phyloP scores from a whole-genome alignment of 2,888 invertebrate species.

The Agriopis marginaria region DNA sequence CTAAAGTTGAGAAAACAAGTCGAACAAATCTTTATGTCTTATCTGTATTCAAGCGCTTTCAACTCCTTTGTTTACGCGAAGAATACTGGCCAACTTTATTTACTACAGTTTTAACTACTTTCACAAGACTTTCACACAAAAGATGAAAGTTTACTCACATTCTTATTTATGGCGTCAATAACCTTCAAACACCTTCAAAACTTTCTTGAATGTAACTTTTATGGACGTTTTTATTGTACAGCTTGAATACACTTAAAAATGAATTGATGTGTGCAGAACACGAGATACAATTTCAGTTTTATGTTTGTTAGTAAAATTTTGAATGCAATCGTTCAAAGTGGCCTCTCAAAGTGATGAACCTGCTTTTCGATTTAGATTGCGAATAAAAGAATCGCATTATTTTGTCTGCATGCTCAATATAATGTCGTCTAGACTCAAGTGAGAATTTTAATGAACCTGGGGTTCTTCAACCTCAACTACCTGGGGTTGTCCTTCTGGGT shows the following conservation, averaged over 20 bases:
- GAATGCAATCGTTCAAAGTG: background rate
- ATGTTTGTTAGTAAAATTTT: conserved; percentile 7
- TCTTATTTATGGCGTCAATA: conserved; percentile 35
- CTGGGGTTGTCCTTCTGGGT: too few species aligned
- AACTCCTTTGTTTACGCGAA: conserved; percentile 28
- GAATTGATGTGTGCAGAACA: conserved; percentile 19
- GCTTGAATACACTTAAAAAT: conserved; percentile 1
- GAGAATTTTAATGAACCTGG: conserved; percentile 5
- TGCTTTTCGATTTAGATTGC: conserved; percentile 1
- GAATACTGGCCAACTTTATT: conserved; percentile 31
- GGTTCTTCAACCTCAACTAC: background rate
- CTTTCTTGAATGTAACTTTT: conserved; percentile 29
- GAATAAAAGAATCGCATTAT: conserved; percentile 16
- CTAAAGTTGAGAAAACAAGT: conserved; percentile 5
- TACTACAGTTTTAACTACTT: conserved; percentile 43
- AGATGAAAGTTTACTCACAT: conserved; percentile 28
- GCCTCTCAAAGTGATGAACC: conserved; percentile 1
- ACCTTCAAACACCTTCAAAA: conserved; percentile 23
- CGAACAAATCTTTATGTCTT: conserved; percentile 23
- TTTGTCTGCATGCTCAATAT: conserved; percentile 10
- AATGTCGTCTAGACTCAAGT: conserved; percentile 16
- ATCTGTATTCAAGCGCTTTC: conserved; percentile 34
- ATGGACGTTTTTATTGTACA: conserved; percentile 21
- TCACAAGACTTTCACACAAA: conserved; percentile 41
- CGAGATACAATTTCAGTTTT: conserved; percentile 5